Conservation (phyloP, 35 echinoderm and acorn worm genomes). For the Lytechinus variegatus region DNA sequence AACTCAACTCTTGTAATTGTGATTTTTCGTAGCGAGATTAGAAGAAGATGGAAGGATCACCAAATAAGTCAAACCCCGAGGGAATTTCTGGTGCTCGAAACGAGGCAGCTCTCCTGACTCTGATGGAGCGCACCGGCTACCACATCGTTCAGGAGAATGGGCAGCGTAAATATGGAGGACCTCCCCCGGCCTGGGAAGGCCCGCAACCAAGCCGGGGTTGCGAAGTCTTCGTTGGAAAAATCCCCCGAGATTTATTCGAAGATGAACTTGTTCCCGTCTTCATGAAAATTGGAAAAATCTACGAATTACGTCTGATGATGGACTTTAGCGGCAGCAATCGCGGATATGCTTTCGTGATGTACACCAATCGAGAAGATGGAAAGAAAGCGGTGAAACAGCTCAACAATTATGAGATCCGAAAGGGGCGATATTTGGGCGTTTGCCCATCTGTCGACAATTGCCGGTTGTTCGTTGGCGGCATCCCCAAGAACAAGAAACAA, state of each 20-base stretch:
- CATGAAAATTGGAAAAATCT: slow-evolving; percentile 94
- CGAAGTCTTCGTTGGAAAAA: slow-evolving; percentile 97
- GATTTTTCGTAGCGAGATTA: neutral
- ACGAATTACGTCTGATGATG: slow-evolving; percentile 96
- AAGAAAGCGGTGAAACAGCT: slow-evolving; percentile 97
- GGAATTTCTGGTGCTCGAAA: slow-evolving; percentile 90
- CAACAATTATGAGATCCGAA: slow-evolving; percentile 96
- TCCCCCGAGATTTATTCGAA: slow-evolving; percentile 97
- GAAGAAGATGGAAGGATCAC: slow-evolving; percentile 49
- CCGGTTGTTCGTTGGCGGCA: slow-evolving; percentile 95
- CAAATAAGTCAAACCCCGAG: slow-evolving; percentile 58
- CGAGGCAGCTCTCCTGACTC: slow-evolving; percentile 82
- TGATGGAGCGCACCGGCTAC: slow-evolving; percentile 96
- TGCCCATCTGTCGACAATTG: slow-evolving; percentile 97
- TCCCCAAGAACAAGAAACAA: slow-evolving; percentile 96
- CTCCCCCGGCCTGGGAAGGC: slow-evolving; percentile 90
- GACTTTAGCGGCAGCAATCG: slow-evolving; percentile 96
- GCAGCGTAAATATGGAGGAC: slow-evolving; percentile 91
- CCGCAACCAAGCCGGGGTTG: slow-evolving; percentile 79
- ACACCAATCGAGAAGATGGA: slow-evolving; percentile 81
- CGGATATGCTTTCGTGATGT: slow-evolving; percentile 98
- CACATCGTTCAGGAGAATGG: slow-evolving; percentile 98
- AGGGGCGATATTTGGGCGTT: slow-evolving; percentile 94
- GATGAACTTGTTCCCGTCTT: slow-evolving; percentile 98
- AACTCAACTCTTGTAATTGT: neutral